Evolutionary conservation across 1,140 invertebrate species (phyloP).

Genomic region (Stratiolaelaps scimitus): DNA sequence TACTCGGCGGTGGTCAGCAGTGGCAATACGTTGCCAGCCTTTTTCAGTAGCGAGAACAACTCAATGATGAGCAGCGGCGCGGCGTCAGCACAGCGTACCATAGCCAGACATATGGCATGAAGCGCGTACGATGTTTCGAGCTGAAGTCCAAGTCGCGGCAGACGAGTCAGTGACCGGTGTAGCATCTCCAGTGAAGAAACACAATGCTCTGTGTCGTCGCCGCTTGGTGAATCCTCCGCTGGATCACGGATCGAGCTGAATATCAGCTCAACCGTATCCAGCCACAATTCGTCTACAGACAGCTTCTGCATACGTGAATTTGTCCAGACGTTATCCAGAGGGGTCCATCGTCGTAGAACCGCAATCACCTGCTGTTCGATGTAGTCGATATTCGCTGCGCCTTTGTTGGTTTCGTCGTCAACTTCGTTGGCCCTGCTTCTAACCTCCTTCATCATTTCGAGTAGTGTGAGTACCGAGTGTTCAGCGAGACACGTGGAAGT

Average conservation of each 20-base stretch:
- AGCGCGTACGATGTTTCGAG: not conserved
- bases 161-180: not conserved
- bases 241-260: not conserved
- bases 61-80: conserved; percentile 1
- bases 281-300: not conserved
- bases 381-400: too few species aligned
- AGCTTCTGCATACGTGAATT: not conserved
- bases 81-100: not conserved
- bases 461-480: not conserved
- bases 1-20: not conserved
- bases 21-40: not conserved
- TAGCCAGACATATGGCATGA: not conserved
- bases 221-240: too few species aligned
- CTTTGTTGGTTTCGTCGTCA: too few species aligned
- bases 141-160: not conserved
- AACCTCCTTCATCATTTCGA: conserved; percentile 1
- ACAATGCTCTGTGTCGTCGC: not conserved
- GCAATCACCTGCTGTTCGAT: not conserved
- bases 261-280: not conserved
- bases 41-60: not conserved
- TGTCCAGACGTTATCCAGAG: not conserved
- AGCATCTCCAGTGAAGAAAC: conserved; percentile 2
- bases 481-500: not conserved
- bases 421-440: too few species aligned
- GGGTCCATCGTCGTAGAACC: conserved; percentile 11